phyloP scores from a whole-genome alignment of 2,888 invertebrate species.

The Tribolium freemani region DNA sequence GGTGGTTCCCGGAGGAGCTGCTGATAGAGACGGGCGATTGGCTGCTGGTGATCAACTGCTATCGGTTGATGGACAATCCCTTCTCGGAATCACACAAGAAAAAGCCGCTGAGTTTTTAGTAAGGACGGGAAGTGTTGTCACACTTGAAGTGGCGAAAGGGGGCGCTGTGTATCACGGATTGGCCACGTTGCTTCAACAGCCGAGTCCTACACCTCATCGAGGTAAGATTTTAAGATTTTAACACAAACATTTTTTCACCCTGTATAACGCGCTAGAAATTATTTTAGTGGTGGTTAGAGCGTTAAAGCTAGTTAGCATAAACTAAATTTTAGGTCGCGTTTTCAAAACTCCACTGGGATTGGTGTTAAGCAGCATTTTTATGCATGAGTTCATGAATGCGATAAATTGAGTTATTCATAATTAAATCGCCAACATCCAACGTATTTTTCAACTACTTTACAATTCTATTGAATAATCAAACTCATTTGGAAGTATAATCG shows the following conservation, averaged over 20 bases:
- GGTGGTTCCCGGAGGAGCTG: conserved; percentile 94
- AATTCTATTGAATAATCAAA: not conserved
- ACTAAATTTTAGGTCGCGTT: not conserved
- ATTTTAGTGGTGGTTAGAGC: not conserved
- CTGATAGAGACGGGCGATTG: conserved; percentile 92
- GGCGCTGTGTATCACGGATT: conserved; percentile 97
- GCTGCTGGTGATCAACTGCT: conserved; percentile 97
- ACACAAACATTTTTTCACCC: too few species aligned
- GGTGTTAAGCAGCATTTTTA: not conserved
- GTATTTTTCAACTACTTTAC: conserved; percentile 7
- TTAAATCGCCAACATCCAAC: conserved; percentile 8
- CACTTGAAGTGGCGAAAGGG: conserved; percentile 96
- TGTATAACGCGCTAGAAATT: not conserved
- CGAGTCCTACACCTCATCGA: conserved; percentile 85
- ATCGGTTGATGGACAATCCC: conserved; percentile 95
- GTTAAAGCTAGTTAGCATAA: not conserved
- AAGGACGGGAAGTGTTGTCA: conserved; percentile 93
- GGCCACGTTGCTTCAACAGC: conserved; percentile 92
- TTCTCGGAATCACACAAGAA: conserved; percentile 80
- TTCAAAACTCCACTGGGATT: not conserved
- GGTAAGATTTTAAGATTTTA: conserved; percentile 69
- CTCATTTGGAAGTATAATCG: conserved; percentile 11
- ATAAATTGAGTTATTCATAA: not conserved
- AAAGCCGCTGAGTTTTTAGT: conserved; percentile 97
- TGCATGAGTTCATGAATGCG: not conserved